Evolutionary conservation across 2,113 vertebrate genomes (phyloP), one percentile per base, ranked within the genome.

Genomic region (Laterallus jamaicensis): DNA sequence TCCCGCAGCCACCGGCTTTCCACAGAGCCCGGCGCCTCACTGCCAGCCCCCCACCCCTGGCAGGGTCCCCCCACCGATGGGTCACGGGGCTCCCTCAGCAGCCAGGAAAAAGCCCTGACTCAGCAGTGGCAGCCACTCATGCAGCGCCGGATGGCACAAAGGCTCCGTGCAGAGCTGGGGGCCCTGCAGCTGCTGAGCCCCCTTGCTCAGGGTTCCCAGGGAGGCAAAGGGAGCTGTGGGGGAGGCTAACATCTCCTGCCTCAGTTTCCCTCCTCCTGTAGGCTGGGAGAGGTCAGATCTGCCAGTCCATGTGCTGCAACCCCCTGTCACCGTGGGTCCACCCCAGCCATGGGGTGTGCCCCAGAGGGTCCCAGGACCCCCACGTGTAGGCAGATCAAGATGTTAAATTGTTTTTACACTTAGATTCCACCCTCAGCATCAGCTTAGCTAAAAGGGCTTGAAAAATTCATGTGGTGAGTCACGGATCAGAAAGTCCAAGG

Each of bases 81-180:
- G 88, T 94, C 96, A 97, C 89, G 79, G 92, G 86, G 93, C 89
- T 85, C 81, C 86, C 26, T 12, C 91, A 50, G 86, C n/a, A 80
- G 64, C 83, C 19, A 9, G 70, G 49, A 39, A 35, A 81, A 88
- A 95, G 11, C 59, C 39, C 96, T 90, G 97, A 97, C 80, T 97
- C 97, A 97, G 97, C 97, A 95, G 67, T 0, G 22, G 58, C 58
- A 37, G 64, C 35, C 50, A 25, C 89, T 86, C 31, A 10, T 17
- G 86, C 67, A 44, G 93, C 4, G 7, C 74, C 5, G 15, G 40
- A 35, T 1, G 5, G 56, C 93, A 96, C 96, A 97, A 95, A 97
- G 88, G 67, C 69, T 2, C 92, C 37, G 2, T 91, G 42, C 69
- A 78, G 49, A n/a, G 80, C 76, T 4, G 2, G 70, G 62, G 52